Evolutionary conservation across 2,113 vertebrate genomes (phyloP).

Genomic region (Ia io): DNA sequence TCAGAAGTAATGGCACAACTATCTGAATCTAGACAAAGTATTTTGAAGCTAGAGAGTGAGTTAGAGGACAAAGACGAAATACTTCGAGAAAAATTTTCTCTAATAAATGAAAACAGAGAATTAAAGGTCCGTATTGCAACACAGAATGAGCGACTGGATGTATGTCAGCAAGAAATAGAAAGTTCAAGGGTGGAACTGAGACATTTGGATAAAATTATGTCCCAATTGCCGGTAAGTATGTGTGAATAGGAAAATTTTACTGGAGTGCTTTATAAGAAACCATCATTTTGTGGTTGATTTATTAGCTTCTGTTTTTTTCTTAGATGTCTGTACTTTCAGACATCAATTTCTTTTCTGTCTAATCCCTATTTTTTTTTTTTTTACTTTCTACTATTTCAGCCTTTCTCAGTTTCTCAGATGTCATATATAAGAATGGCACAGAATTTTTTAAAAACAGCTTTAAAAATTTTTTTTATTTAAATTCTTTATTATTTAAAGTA

Average conservation of each 20-base stretch:
- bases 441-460: not conserved
- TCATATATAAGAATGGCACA: not conserved
- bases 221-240: slow-evolving; percentile 79
- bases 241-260: slow-evolving; percentile 59
- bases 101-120: slow-evolving; percentile 86
- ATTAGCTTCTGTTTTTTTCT: not conserved
- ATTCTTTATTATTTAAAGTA: no score
- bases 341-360: not conserved
- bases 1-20: slow-evolving; percentile 82
- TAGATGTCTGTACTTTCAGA: not conserved
- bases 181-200: slow-evolving; percentile 85
- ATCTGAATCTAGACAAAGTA: slow-evolving; percentile 80
- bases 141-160: slow-evolving; percentile 84
- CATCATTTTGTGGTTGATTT: not conserved
- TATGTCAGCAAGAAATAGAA: slow-evolving; percentile 85
- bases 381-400: not conserved
- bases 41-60: slow-evolving; percentile 84
- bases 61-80: slow-evolving; percentile 81
- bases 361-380: not conserved
- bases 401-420: not conserved
- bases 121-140: slow-evolving; percentile 80
- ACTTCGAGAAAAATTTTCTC: slow-evolving; percentile 78
- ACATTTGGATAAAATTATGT: slow-evolving; percentile 86
- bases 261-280: not conserved
- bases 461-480: not conserved